Conservation (phyloP, 2,113 vertebrate genomes). For the Poicephalus meyeri region DNA sequence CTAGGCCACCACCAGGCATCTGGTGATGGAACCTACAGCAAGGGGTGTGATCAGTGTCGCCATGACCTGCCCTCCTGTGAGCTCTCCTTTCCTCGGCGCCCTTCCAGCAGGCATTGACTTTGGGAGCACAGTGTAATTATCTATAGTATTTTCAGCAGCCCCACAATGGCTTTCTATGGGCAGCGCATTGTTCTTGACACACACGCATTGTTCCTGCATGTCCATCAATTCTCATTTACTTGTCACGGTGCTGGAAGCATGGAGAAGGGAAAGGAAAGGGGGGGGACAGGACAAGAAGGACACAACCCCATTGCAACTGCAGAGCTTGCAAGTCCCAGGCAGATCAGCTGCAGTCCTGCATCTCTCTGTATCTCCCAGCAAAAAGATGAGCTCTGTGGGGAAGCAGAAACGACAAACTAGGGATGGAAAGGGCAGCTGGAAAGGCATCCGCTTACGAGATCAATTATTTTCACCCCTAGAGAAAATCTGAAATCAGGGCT, state of each 20-base stretch:
- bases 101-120: constrained; percentile 35
- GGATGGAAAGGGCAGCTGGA: background rate
- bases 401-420: background rate
- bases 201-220: constrained; percentile 51
- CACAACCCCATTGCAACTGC: background rate
- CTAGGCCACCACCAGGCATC: background rate
- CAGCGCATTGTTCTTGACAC: constrained; percentile 55
- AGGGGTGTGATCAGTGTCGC: constrained; percentile 20
- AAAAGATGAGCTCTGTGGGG: background rate
- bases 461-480: background rate
- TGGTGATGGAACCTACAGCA: background rate
- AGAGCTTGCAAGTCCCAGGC: background rate
- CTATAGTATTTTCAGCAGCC: constrained; percentile 22
- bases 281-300: background rate
- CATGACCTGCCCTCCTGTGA: constrained; percentile 16
- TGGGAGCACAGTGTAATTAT: constrained; percentile 30
- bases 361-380: background rate
- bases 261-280: background rate
- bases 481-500: background rate
- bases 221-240: constrained; percentile 72
- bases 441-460: background rate
- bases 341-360: background rate
- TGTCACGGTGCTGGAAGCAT: constrained; percentile 63
- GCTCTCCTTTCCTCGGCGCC: background rate
- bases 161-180: constrained; percentile 58